phyloP scores from a whole-genome alignment of 2,113 vertebrate species.

The Hyperoodon ampullatus region DNA sequence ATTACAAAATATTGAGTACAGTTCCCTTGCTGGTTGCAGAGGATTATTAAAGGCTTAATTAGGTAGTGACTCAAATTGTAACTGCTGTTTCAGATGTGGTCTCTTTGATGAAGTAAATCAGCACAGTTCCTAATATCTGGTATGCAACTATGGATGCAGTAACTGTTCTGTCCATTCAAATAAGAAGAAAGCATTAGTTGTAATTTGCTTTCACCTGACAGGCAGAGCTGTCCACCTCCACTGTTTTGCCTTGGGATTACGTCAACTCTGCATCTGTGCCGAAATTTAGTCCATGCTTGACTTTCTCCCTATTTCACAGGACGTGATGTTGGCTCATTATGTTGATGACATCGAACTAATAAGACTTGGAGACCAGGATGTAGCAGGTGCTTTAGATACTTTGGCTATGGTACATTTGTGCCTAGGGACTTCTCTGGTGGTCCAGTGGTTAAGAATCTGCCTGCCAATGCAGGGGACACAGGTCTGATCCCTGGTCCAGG shows the following conservation, averaged over 20 bases:
- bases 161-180: not conserved
- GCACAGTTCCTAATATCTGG: not conserved
- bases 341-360: not conserved
- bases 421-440: no score
- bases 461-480: no score
- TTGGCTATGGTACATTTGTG: not conserved
- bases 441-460: no score
- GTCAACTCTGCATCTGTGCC: not conserved
- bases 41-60: not conserved
- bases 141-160: no score
- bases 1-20: not conserved
- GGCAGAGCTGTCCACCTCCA: not conserved
- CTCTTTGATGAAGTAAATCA: not conserved
- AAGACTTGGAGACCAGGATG: not conserved
- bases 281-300: not conserved
- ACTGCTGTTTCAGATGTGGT: not conserved
- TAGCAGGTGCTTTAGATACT: not conserved
- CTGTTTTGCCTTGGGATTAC: not conserved
- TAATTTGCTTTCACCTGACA: not conserved
- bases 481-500: no score
- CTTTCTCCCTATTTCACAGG: not conserved
- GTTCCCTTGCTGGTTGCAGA: not conserved
- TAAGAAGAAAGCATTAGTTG: not conserved
- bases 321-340: not conserved
- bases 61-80: not conserved